A percentile compares a stretch with the other conserved stretches of the same genome.
These are phyloP conservation scores for Hypocryptadius cinnamomeus DNA, from an alignment of 2,113 vertebrate genomes.

Conservation along the genomic window DNA sequence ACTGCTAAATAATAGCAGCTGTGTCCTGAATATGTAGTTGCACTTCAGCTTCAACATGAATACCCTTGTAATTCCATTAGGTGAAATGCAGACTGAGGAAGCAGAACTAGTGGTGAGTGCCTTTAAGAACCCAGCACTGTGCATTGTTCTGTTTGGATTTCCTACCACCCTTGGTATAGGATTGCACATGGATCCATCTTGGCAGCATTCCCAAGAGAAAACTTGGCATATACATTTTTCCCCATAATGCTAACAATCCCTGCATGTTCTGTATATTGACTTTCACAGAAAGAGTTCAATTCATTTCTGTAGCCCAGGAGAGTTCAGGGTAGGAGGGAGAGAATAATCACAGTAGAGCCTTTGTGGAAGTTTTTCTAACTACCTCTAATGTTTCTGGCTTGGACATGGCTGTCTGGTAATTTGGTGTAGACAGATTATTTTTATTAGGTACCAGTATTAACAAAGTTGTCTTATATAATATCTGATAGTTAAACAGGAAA, in stretches of 20 bases:
- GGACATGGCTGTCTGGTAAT: neutral
- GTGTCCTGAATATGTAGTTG: neutral
- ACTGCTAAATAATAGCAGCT: neutral
- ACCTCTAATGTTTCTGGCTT: constrained; percentile 10
- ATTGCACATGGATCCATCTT: constrained; percentile 37
- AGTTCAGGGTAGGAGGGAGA: constrained; percentile 41
- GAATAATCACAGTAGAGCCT: constrained; percentile 35
- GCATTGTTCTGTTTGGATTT: neutral
- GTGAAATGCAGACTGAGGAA: neutral
- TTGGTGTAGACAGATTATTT: constrained; percentile 49
- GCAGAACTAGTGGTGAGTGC: neutral
- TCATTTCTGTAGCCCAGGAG: constrained; percentile 50
- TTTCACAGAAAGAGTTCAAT: constrained; percentile 62
- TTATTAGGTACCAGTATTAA: constrained; percentile 55
- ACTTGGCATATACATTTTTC: constrained; percentile 10
- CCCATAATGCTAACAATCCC: constrained; percentile 45
- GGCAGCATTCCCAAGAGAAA: constrained; percentile 52
- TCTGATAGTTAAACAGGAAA: constrained; percentile 65
- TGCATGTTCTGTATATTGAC: constrained; percentile 49
- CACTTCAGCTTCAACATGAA: neutral
- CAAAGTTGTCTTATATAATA: constrained; percentile 46
- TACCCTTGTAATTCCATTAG: neutral
- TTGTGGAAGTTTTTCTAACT: constrained; percentile 27
- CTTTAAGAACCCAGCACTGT: constrained; percentile 17
- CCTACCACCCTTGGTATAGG: constrained; percentile 23